Conservation (phyloP, 2,113 vertebrate species). For the Cinclus mexicanus region DNA sequence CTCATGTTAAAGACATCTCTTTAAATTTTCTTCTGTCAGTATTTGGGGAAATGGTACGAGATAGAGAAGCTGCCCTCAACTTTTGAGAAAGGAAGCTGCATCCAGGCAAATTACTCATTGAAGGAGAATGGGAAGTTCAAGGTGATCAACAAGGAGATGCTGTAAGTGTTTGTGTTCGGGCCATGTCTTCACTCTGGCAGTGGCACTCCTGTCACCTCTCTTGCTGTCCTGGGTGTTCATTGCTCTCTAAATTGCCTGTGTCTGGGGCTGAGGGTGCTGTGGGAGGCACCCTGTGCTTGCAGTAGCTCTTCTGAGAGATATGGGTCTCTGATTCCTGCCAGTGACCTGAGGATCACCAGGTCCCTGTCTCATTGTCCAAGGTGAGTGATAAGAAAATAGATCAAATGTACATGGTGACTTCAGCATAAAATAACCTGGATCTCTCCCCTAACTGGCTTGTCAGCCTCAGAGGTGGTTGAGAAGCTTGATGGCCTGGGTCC, state of each 20-base stretch:
- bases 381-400: not conserved
- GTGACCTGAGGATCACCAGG: not conserved
- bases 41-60: conserved; percentile 85
- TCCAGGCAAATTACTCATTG: conserved; percentile 78
- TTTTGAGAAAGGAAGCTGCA: conserved; percentile 81
- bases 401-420: not conserved
- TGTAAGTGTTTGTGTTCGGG: conserved; percentile 44
- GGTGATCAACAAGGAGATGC: conserved; percentile 79
- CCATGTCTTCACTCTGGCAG: not conserved
- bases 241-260: not conserved
- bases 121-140: conserved; percentile 78
- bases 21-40: conserved; percentile 69
- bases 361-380: not conserved
- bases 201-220: not conserved
- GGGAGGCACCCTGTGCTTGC: not conserved
- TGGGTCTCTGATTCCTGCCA: not conserved
- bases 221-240: not conserved
- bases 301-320: not conserved
- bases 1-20: not conserved
- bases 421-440: not conserved
- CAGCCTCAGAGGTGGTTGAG: not conserved
- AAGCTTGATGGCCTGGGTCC: not conserved
- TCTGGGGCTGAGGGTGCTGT: not conserved
- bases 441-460: not conserved
- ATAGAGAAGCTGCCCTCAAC: conserved; percentile 79